These are phyloP conservation scores for Urechis unicinctus DNA, from an alignment of 2,888 invertebrate species.

Conservation along the genomic window DNA sequence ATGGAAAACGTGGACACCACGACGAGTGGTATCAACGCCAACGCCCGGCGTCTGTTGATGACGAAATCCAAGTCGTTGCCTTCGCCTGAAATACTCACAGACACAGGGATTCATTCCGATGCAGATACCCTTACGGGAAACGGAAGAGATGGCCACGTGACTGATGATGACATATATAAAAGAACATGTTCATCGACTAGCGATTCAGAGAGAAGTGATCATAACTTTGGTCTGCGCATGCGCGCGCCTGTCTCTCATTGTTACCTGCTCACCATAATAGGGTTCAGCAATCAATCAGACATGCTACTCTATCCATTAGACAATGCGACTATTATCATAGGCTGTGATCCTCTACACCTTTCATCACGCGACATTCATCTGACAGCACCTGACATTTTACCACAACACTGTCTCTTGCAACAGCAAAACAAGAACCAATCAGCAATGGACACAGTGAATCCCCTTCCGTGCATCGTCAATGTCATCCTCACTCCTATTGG, in stretches of 20 bases:
- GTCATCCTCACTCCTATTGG: too few species aligned
- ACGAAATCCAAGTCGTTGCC: constrained; percentile 32
- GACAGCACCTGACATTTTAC: not conserved
- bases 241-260: not conserved
- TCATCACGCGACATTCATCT: not conserved
- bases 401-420: not conserved
- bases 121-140: not conserved
- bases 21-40: constrained; percentile 35
- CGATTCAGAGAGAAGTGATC: too few species aligned
- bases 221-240: not conserved
- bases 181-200: too few species aligned
- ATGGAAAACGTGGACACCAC: constrained; percentile 26
- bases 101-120: not conserved
- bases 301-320: not conserved
- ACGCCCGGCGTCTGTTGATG: constrained; percentile 36
- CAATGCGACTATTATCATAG: not conserved
- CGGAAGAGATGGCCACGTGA: not conserved
- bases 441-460: too few species aligned
- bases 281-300: not conserved
- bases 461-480: too few species aligned
- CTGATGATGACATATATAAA: too few species aligned
- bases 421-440: too few species aligned
- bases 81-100: constrained; percentile 18
- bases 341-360: not conserved
- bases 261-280: not conserved